Evolutionary conservation across 2,797 vertebrate species (phyloP).

Genomic region (Chiloscyllium punctatum): DNA sequence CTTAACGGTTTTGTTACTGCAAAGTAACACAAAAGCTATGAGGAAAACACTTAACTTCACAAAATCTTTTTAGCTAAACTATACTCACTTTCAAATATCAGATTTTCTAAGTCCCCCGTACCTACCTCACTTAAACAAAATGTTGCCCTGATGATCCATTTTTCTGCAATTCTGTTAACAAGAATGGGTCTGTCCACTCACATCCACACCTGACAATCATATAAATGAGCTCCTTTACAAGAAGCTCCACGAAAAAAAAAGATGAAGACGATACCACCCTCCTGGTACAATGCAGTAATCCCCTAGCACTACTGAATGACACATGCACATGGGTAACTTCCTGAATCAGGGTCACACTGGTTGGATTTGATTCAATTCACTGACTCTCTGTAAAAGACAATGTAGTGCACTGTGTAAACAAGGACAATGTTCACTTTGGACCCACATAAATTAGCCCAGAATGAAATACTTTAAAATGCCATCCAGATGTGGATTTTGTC

Average conservation of each 20-base stretch:
- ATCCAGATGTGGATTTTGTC: background rate
- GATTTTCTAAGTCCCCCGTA: background rate
- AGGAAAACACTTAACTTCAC: background rate
- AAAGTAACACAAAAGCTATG: background rate
- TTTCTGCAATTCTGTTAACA: slow-evolving; percentile 32
- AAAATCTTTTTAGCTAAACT: background rate
- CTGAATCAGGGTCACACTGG: slow-evolving; percentile 37
- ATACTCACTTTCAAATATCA: slow-evolving; percentile 15
- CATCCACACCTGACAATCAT: slow-evolving; percentile 28
- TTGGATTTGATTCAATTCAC: slow-evolving; percentile 37
- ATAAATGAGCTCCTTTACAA: slow-evolving; percentile 30
- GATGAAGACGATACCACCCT: slow-evolving; percentile 37
- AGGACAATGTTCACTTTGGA: slow-evolving; percentile 33
- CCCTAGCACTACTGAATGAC: slow-evolving; percentile 29
- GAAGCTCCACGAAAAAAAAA: slow-evolving; percentile 29
- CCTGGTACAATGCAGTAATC: slow-evolving; percentile 35
- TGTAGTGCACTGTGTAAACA: slow-evolving; percentile 38
- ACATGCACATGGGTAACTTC: slow-evolving; percentile 38
- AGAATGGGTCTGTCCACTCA: slow-evolving; percentile 34
- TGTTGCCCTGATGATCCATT: slow-evolving; percentile 4
- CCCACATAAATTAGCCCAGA: slow-evolving; percentile 31
- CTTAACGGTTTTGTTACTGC: background rate
- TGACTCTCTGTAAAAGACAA: slow-evolving; percentile 36
- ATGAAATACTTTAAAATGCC: slow-evolving; percentile 21
- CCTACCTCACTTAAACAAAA: slow-evolving; percentile 25